Base-by-base conservation (phyloP, 2,888 invertebrate genomes). In the Chirona hameri region DNA sequence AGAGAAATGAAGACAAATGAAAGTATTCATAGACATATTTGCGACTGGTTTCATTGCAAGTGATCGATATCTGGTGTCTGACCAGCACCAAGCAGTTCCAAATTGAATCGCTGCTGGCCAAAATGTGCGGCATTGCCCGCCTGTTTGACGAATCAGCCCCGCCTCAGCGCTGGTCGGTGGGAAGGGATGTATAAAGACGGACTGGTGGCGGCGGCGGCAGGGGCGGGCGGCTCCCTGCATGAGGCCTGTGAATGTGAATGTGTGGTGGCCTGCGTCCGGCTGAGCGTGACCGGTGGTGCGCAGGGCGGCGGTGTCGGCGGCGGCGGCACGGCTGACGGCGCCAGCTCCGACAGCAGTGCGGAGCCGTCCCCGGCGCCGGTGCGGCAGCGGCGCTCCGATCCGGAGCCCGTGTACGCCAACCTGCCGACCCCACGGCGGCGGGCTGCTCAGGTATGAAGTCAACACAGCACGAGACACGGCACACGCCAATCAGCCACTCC, bases 371-470 rank as follows among this genome's bases (percentile, higher is more conserved):
- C 76, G 39, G 39, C 15, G 76, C 76, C 76, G 76, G 76, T 24
- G 24, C 21, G 39, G 21, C 76, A 39, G 39, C 76, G 31, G 72
- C 72, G 2, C 29, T 12, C 31, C 31, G 29, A n/a, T 9, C n/a
- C 31, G 18, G 76, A 76, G 76, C 76, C 76, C 76, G 76, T 76
- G 21, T 76, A 76, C 46, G 76, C 76, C 76, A 76, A 76, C 76
- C 76, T 76, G 76, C 76, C 76, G 46, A 15, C 76, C 24, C 76
- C 76, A 9, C 76, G 39, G 76, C 14, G 9, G 15, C 29, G 21
- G 18, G 0, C 29, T 14, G 72, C 31, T 2, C 29, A 72, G 72
- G 72, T 72, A 72, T 39, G 39, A 7, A 3, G 72, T 9, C 72
- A 24, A 60, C 24, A 21, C 60, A 24, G 60, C 60, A 55, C 15